These are phyloP conservation scores for Onychorhynchus coronatus DNA, from an alignment of 2,113 vertebrate genomes.

Conservation along the genomic window DNA sequence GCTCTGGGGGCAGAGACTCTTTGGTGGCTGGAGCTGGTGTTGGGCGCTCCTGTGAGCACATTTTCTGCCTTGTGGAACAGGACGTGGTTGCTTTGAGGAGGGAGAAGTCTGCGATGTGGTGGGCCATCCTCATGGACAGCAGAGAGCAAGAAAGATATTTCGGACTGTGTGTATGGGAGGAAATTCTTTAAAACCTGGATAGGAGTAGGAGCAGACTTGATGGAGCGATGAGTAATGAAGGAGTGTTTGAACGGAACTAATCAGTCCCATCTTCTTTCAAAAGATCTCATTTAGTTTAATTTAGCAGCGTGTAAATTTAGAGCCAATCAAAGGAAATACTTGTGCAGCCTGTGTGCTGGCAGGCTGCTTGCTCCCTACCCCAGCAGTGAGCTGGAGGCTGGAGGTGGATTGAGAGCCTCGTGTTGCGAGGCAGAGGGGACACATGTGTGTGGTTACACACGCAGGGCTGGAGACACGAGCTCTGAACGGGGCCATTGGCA, in stretches of 20 bases:
- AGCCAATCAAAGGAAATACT: slow-evolving; percentile 55
- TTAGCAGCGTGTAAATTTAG: slow-evolving; percentile 65
- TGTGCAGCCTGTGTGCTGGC: slow-evolving; percentile 32
- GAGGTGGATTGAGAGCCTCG: not conserved
- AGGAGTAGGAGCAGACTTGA: slow-evolving; percentile 55
- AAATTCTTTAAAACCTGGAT: slow-evolving; percentile 48
- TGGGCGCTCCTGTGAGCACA: not conserved
- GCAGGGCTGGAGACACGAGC: not conserved
- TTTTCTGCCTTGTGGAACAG: not conserved
- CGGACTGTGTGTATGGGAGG: not conserved
- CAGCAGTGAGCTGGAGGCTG: not conserved
- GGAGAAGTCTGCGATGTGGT: not conserved
- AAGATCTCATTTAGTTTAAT: slow-evolving; percentile 65
- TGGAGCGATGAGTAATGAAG: slow-evolving; percentile 64
- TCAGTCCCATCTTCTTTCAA: slow-evolving; percentile 64
- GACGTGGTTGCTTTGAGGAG: not conserved
- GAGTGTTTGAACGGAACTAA: slow-evolving; percentile 66
- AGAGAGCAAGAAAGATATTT: not conserved
- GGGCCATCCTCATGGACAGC: not conserved
- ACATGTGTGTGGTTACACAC: not conserved
- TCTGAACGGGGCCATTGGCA: fast-evolving
- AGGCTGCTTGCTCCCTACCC: not conserved
- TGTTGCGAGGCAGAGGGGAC: not conserved
- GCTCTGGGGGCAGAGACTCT: not conserved
- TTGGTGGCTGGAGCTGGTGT: not conserved